Evolutionary conservation across 37 sponge, comb jelly and placozoan genomes (phyloP).

Genomic region (Mnemiopsis leidyi): DNA sequence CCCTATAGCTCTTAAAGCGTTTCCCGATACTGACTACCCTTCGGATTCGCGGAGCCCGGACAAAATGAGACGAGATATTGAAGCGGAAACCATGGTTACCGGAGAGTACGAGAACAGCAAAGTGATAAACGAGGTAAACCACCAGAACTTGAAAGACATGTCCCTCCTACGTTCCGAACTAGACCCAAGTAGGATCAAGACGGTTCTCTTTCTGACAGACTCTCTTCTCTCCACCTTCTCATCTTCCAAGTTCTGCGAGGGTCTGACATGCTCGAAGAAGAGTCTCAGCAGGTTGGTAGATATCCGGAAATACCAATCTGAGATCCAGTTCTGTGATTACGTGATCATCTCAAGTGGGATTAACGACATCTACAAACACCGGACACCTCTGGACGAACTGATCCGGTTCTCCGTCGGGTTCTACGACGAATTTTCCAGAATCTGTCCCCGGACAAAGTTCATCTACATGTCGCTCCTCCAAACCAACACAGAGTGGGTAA

Average conservation of each 20-base stretch:
- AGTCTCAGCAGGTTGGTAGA: neutral
- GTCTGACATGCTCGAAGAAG: slow-evolving; percentile 25
- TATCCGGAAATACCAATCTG: neutral
- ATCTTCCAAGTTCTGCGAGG: slow-evolving; percentile 15
- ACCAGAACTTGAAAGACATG: too few species aligned
- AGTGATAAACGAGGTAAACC: neutral
- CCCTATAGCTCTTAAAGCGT: slow-evolving; percentile 1
- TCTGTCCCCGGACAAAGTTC: slow-evolving; percentile 48
- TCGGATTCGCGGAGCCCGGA: neutral
- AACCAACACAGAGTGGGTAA: slow-evolving; percentile 24
- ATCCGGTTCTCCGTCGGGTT: slow-evolving; percentile 5
- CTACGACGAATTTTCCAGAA: slow-evolving; percentile 6
- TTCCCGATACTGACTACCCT: slow-evolving; percentile 15
- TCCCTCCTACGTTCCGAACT: neutral
- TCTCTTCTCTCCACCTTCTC: slow-evolving; percentile 50
- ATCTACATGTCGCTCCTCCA: slow-evolving; percentile 18
- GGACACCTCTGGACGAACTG: slow-evolving; percentile 19
- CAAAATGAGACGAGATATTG: neutral
- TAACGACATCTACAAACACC: neutral
- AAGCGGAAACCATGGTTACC: neutral
- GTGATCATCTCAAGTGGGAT: slow-evolving; percentile 18
- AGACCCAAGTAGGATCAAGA: neutral
- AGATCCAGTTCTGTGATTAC: slow-evolving; percentile 17
- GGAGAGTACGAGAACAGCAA: neutral
- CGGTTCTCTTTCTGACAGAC: slow-evolving; percentile 40